A percentile compares a stretch with the other conserved stretches of the same genome.
Evolutionary conservation across 2,888 invertebrate species (phyloP).

Genomic region (Minunthozetes semirufus): DNA sequence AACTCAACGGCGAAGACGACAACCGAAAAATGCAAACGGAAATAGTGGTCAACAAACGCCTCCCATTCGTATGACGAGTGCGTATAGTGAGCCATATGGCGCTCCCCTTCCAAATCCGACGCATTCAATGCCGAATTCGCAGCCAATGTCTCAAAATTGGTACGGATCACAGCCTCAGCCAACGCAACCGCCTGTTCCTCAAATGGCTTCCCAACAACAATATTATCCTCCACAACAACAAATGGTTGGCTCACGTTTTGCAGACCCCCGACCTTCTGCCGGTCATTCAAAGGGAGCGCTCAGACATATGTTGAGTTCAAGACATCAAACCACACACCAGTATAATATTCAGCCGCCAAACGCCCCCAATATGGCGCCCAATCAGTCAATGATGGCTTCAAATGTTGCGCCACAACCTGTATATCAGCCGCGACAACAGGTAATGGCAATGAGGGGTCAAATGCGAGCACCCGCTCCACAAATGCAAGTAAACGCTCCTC

Average conservation of each 20-base stretch:
- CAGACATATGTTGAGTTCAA: constrained; percentile 71
- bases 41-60: constrained; percentile 40
- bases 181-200: neutral
- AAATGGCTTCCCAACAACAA: neutral
- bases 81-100: constrained; percentile 6
- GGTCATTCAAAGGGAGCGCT: constrained; percentile 72
- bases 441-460: constrained; percentile 39
- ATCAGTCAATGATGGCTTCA: constrained; percentile 15
- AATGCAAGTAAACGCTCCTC: constrained; percentile 1
- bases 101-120: neutral
- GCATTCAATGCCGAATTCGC: neutral
- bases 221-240: neutral
- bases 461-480: constrained; percentile 31
- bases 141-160: constrained; percentile 6
- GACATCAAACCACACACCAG: constrained; percentile 55
- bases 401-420: constrained; percentile 33
- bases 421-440: constrained; percentile 40
- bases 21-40: constrained; percentile 47
- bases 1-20: constrained; percentile 48
- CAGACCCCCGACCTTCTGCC: constrained; percentile 40
- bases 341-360: neutral
- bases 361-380: constrained; percentile 8
- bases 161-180: constrained; percentile 11
- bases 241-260: neutral
- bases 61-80: constrained; percentile 31